Evolutionary conservation across 2,797 vertebrate species (phyloP).

Genomic region (Leptodactylus fallax): DNA sequence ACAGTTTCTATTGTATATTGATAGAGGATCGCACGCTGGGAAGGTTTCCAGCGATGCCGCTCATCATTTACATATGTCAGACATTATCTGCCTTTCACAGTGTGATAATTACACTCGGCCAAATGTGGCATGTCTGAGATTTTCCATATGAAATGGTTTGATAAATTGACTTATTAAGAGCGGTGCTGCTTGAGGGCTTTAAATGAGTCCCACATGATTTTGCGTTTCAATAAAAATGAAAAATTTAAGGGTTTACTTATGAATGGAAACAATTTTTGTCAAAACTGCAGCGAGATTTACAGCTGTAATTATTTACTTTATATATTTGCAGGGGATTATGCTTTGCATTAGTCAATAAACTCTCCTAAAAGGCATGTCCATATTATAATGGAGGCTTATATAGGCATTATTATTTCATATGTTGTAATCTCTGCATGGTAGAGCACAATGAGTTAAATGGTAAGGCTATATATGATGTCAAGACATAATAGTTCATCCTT

Average conservation of each 20-base stretch:
- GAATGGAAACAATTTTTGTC: conserved; percentile 79
- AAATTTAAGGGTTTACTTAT: conserved; percentile 74
- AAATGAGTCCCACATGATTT: conserved; percentile 74
- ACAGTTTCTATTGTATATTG: conserved; percentile 56
- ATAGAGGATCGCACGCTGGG: conserved; percentile 70
- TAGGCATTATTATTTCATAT: not conserved
- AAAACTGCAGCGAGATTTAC: conserved; percentile 73
- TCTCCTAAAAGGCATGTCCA: not conserved
- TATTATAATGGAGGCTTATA: not conserved
- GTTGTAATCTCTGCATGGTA: not conserved
- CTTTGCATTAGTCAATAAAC: conserved; percentile 70
- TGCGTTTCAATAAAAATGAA: conserved; percentile 68
- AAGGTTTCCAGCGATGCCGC: conserved; percentile 74
- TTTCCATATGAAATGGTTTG: conserved; percentile 69
- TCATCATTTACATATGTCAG: conserved; percentile 69
- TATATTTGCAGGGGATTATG: conserved; percentile 72
- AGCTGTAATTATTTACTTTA: conserved; percentile 68
- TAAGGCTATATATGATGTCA: conserved; percentile 14
- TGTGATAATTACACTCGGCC: conserved; percentile 69
- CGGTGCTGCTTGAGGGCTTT: conserved; percentile 69
- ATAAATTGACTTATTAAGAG: conserved; percentile 73
- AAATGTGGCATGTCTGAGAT: conserved; percentile 70
- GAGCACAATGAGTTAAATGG: conserved; percentile 7
- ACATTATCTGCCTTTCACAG: conserved; percentile 65
- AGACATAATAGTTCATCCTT: conserved; percentile 37